Conservation (phyloP, 1,140 invertebrate species). For the Ceratosolen solmsi region DNA sequence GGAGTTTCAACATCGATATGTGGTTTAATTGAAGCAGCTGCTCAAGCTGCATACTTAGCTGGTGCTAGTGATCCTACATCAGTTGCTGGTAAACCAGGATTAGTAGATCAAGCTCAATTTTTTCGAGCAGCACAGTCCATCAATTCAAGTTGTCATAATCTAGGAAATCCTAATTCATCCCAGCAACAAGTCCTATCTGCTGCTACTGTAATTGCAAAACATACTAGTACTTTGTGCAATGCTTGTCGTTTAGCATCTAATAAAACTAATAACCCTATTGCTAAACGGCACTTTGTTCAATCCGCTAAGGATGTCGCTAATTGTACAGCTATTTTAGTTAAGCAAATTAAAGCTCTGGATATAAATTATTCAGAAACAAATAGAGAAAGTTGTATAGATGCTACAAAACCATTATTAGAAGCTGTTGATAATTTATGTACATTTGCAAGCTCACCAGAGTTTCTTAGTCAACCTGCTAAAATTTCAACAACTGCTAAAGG, state of each 20-base stretch:
- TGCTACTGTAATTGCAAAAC: constrained; percentile 95
- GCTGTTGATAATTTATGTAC: constrained; percentile 94
- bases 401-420: constrained; percentile 89
- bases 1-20: constrained; percentile 91
- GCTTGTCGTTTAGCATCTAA: constrained; percentile 94
- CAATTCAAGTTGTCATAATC: constrained; percentile 87
- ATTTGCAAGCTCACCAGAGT: constrained; percentile 94
- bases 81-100: constrained; percentile 90
- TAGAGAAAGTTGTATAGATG: constrained; percentile 82
- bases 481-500: constrained; percentile 85
- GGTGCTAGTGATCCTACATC: constrained; percentile 93
- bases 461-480: constrained; percentile 91
- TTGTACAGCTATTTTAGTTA: constrained; percentile 94
- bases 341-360: constrained; percentile 95
- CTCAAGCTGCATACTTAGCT: constrained; percentile 94
- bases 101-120: constrained; percentile 94
- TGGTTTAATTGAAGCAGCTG: constrained; percentile 93
- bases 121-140: constrained; percentile 91
- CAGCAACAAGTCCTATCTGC: constrained; percentile 91
- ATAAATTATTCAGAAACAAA: constrained; percentile 86
- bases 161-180: constrained; percentile 83
- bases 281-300: constrained; percentile 97
- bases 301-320: constrained; percentile 98
- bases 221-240: constrained; percentile 96
- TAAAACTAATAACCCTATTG: constrained; percentile 92